Percentiles rank a stretch among this genome's conserved stretches.
Evolutionary conservation across 2,113 vertebrate species (phyloP).

Genomic region (Ranitomeya imitator): DNA sequence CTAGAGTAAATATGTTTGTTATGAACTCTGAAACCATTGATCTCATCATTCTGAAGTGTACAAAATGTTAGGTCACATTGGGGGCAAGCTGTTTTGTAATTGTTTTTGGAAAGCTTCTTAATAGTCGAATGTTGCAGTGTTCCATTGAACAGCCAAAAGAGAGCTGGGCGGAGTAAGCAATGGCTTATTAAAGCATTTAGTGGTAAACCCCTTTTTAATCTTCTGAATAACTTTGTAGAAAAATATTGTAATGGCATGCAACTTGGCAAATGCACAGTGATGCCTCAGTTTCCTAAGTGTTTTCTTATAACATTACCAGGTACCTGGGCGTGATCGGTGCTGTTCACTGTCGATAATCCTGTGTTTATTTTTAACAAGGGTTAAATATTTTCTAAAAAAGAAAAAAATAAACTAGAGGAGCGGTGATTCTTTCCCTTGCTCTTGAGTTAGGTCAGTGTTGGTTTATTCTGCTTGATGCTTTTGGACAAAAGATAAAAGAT

Average conservation of each 20-base stretch:
- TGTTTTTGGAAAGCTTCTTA: slow-evolving; percentile 49
- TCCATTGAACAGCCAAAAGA: slow-evolving; percentile 42
- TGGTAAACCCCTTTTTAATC: slow-evolving; percentile 41
- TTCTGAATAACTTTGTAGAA: slow-evolving; percentile 12
- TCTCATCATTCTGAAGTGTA: slow-evolving; percentile 7
- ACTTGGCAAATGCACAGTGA: slow-evolving; percentile 19
- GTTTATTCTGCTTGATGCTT: neutral
- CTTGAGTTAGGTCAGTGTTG: neutral
- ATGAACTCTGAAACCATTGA: slow-evolving; percentile 12
- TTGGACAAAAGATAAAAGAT: neutral
- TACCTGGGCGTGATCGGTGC: slow-evolving; percentile 14
- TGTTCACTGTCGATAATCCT: slow-evolving; percentile 1
- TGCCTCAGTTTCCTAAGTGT: neutral
- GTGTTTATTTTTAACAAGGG: neutral
- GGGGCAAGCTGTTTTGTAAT: slow-evolving; percentile 46
- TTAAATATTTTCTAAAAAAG: slow-evolving; percentile 15
- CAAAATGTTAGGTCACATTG: slow-evolving; percentile 47
- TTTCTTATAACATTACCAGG: slow-evolving; percentile 15
- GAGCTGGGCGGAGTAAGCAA: slow-evolving; percentile 48
- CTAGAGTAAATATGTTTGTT: slow-evolving; percentile 39
- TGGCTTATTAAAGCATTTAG: slow-evolving; percentile 39
- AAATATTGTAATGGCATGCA: slow-evolving; percentile 12
- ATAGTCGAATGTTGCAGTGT: slow-evolving; percentile 35
- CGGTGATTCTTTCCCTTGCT: neutral
- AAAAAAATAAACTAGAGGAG: neutral